Base-by-base conservation (phyloP, 92 coral and sea anemone species). In the Phenganax marumi region DNA sequence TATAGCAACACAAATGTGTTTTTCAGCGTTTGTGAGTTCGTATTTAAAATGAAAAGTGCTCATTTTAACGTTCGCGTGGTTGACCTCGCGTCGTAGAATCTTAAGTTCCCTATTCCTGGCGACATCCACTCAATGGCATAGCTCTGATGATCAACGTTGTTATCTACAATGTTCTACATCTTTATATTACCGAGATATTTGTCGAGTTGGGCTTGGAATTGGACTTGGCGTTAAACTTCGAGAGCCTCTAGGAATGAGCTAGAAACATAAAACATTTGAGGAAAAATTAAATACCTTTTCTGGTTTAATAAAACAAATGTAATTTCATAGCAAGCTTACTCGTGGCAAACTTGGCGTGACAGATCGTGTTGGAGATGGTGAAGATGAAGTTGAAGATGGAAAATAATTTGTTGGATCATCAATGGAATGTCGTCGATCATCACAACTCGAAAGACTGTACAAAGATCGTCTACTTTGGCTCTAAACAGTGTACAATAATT, bases 181-280 rank as follows among this genome's bases (percentile, higher is more conserved):
- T 33, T 56, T 64, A 23, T 74, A 76, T 73, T 85, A 71, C 57
- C 89, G 88, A 14, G 89, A 88, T 46, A 94, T 88, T 86, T 88
- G 89, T 79, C 98, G 91, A 76, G 98, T 95, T 18, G 98, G 98
- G 81, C 98, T 95, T 54, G 98, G 98, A 61, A 88, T 86, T 76
- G 98, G 98, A 58, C 98, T 94, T 10, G 98, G 98, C 53, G 98
- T 94, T 13, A 92, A 87, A 69, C 97, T 94, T 87, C 97, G 83
- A 58, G 82, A 63, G 43, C 43, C 43, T 77, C 82, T 58, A 33
- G 82, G 70, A 46, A 77, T 77, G 12, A 46, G 82, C 82, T 77
- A 55, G 1, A 76, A 22, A 76, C 56, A 52, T 22, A 76, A 52
- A 68, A 17, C 39, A 66, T 65, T 22, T 9, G 49, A 13, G 3